Conservation (phyloP, 2,113 vertebrate species). For the Mormyrus lacerda region DNA sequence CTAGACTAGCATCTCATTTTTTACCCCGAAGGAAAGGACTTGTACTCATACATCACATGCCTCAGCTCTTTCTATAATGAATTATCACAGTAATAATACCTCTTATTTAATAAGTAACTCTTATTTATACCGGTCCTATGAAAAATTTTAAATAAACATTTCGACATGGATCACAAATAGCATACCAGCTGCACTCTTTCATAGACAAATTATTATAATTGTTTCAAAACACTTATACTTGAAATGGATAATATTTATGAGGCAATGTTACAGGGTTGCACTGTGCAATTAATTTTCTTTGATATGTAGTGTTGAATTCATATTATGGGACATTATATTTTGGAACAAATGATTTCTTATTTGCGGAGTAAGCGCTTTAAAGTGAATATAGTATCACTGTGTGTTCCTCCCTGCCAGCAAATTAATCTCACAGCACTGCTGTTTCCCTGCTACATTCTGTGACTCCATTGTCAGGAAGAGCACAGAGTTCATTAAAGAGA, state of each 20-base stretch:
- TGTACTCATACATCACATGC: neutral
- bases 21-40: neutral
- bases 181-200: neutral
- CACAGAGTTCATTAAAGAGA: neutral
- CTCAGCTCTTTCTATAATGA: neutral
- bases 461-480: neutral
- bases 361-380: neutral
- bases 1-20: neutral
- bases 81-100: constrained; percentile 10
- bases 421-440: neutral
- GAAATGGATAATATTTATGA: constrained; percentile 7
- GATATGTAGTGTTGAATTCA: neutral
- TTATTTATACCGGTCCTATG: neutral
- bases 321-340: constrained; percentile 9
- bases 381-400: neutral
- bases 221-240: constrained; percentile 16
- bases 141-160: neutral
- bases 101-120: constrained; percentile 7
- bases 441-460: neutral
- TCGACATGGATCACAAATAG: neutral
- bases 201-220: constrained; percentile 9
- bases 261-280: neutral
- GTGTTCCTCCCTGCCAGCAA: neutral
- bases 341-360: constrained; percentile 1
- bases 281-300: neutral